phyloP scores from a whole-genome alignment of 2,888 invertebrate genomes.

The Agrotis ipsilon region DNA sequence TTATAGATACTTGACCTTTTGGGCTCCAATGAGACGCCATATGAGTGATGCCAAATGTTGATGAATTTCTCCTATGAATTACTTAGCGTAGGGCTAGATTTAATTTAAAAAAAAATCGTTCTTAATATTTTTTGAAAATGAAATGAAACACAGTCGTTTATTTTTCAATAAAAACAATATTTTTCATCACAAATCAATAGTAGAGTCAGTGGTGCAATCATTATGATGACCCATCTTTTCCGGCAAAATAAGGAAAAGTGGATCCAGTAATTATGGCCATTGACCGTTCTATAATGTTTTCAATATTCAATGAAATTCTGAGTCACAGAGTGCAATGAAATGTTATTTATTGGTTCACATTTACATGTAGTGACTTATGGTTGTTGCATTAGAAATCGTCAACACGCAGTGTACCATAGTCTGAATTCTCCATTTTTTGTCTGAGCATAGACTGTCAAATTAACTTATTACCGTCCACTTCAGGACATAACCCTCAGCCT shows the following conservation, averaged over 20 bases:
- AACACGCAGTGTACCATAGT: constrained; percentile 1
- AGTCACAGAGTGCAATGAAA: not conserved
- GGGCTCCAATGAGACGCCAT: too few relatives aligned
- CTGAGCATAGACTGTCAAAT: not conserved
- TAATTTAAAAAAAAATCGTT: too few relatives aligned
- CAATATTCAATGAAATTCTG: constrained; percentile 11
- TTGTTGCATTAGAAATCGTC: constrained; percentile 10
- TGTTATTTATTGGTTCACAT: constrained; percentile 22
- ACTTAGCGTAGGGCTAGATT: too few relatives aligned
- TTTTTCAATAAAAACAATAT: too few relatives aligned
- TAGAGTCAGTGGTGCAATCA: too few relatives aligned
- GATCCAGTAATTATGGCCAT: too few relatives aligned
- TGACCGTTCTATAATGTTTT: not conserved
- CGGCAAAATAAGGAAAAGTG: too few relatives aligned
- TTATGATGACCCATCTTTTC: too few relatives aligned
- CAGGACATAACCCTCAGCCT: not conserved
- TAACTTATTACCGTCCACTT: not conserved
- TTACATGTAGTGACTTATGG: constrained; percentile 28
- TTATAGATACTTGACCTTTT: too few relatives aligned
- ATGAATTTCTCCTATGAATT: too few relatives aligned
- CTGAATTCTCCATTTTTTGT: not conserved
- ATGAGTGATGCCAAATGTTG: too few relatives aligned
- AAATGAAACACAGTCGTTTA: not conserved
- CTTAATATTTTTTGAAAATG: not conserved
- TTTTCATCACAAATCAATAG: not conserved